Evolutionary conservation across 37 sponge, comb jelly and placozoan species (phyloP).

Genomic region (Ephydatia muelleri): DNA sequence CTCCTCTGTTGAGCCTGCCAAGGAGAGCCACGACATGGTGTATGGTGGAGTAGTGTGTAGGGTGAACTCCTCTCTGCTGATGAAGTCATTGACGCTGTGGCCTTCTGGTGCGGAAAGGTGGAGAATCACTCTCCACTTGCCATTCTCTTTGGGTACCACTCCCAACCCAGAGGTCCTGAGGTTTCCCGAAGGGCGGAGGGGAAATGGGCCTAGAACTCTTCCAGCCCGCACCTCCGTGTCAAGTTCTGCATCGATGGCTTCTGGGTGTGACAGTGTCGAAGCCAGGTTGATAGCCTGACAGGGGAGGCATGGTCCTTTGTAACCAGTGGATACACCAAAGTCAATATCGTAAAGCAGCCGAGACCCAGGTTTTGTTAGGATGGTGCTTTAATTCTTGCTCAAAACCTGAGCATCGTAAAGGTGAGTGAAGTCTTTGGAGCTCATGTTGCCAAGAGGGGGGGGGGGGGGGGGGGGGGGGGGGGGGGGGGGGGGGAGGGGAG

Average conservation of each 20-base stretch:
- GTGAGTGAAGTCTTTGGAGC: too few relatives aligned
- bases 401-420: too few relatives aligned
- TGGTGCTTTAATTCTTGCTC: too few relatives aligned
- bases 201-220: slow-evolving; percentile 16
- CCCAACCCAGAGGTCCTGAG: slow-evolving; percentile 16
- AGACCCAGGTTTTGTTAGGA: too few relatives aligned
- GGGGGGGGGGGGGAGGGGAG: background rate
- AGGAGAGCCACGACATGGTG: slow-evolving; percentile 8
- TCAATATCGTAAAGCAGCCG: too few relatives aligned
- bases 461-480: background rate
- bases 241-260: background rate
- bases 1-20: background rate
- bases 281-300: too few relatives aligned
- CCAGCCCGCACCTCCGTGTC: slow-evolving; percentile 2
- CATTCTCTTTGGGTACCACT: slow-evolving; percentile 22
- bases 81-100: slow-evolving; percentile 30
- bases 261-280: too few relatives aligned
- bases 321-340: too few relatives aligned
- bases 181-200: background rate
- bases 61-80: slow-evolving; percentile 1
- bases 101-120: slow-evolving; percentile 40
- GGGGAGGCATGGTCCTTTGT: too few relatives aligned
- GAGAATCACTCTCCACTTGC: slow-evolving; percentile 28
- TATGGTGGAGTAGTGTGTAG: slow-evolving; percentile 12
- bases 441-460: too few relatives aligned